phyloP scores from a whole-genome alignment of 2,113 vertebrate genomes.

The Hymenochirus boettgeri region DNA sequence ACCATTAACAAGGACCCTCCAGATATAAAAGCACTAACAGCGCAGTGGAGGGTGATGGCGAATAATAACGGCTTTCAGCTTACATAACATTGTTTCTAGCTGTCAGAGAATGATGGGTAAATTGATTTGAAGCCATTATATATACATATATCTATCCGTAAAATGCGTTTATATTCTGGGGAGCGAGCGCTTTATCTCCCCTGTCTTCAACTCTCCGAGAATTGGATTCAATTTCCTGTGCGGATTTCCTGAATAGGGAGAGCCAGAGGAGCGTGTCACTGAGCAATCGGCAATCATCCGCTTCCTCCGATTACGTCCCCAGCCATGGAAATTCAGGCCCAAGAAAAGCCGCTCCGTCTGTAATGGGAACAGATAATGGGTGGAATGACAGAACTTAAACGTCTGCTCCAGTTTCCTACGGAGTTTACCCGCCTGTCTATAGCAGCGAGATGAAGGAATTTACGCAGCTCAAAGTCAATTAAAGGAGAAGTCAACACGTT shows the following conservation, averaged over 20 bases:
- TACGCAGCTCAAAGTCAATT: too few relatives aligned
- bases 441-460: too few relatives aligned
- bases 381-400: too few relatives aligned
- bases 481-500: too few relatives aligned
- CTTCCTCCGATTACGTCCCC: neutral
- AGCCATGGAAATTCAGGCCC: neutral
- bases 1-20: conserved; percentile 5
- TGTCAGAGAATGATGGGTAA: conserved; percentile 25
- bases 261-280: neutral
- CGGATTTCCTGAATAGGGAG: neutral
- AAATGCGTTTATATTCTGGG: conserved; percentile 7
- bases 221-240: conserved; percentile 4
- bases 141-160: neutral
- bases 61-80: too few relatives aligned
- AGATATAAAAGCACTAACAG: too few relatives aligned
- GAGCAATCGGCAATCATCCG: neutral
- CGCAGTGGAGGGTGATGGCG: too few relatives aligned
- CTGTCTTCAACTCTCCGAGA: neutral
- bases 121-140: conserved; percentile 21
- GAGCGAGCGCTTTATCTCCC: neutral
- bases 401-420: too few relatives aligned
- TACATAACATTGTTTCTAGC: conserved; percentile 28
- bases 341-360: too few relatives aligned
- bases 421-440: too few relatives aligned
- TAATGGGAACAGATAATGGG: too few relatives aligned